These are phyloP conservation scores for Halisarca cf. caerulea DNA, from an alignment of 37 sponge, comb jelly and placozoan species.

Conservation along the genomic window DNA sequence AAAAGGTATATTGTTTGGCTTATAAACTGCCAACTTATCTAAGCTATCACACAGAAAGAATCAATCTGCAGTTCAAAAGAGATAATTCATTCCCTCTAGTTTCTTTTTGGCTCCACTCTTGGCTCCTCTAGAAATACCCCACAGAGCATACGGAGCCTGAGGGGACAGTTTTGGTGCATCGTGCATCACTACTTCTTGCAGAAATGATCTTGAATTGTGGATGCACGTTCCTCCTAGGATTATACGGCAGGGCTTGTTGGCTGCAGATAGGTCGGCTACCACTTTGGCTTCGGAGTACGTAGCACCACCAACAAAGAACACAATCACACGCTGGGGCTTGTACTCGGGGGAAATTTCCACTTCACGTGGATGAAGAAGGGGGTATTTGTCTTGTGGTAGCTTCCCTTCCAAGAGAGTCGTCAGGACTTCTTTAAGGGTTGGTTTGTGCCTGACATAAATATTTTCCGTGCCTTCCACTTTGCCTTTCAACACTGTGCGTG, in stretches of 20 bases:
- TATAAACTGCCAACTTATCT: too few relatives aligned
- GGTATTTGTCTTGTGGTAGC: slow-evolving; percentile 67
- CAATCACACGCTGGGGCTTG: slow-evolving; percentile 87
- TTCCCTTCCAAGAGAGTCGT: slow-evolving; percentile 64
- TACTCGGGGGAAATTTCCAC: neutral
- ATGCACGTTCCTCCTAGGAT: slow-evolving; percentile 86
- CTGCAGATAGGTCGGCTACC: slow-evolving; percentile 72
- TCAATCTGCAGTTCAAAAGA: too few relatives aligned
- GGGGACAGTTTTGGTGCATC: too few relatives aligned
- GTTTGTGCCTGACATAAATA: slow-evolving; percentile 95
- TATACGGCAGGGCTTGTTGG: slow-evolving; percentile 74
- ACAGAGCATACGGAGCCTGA: too few relatives aligned
- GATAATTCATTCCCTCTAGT: too few relatives aligned
- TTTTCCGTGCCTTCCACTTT: slow-evolving; percentile 90
- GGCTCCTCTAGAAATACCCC: too few relatives aligned
- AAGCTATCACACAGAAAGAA: too few relatives aligned
- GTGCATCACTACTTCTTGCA: neutral
- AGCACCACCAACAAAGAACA: slow-evolving; percentile 94
- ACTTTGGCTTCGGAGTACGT: slow-evolving; percentile 91
- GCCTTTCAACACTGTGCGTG: slow-evolving; percentile 85
- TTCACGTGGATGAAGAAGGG: slow-evolving; percentile 38
- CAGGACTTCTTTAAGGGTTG: slow-evolving; percentile 61
- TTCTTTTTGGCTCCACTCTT: too few relatives aligned
- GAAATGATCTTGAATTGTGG: slow-evolving; percentile 49
- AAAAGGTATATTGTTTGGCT: too few relatives aligned